phyloP scores from a whole-genome alignment of 2,888 invertebrate genomes.

The Pedicia rivosa region DNA sequence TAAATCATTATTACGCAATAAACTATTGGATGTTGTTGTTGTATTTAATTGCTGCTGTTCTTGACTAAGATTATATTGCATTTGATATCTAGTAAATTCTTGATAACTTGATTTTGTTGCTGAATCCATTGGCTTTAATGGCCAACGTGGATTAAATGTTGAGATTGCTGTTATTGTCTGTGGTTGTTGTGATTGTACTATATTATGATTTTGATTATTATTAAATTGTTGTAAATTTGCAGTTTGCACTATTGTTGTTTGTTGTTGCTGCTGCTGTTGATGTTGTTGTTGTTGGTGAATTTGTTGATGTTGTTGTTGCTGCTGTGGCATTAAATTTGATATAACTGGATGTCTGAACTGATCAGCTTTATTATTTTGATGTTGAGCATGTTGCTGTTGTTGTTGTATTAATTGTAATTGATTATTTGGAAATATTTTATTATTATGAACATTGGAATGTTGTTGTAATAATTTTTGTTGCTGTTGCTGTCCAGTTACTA shows the following conservation, averaged over 20 bases:
- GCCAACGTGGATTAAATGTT: slow-evolving; percentile 31
- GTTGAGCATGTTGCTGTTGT: slow-evolving; percentile 15
- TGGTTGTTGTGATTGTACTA: slow-evolving; percentile 15
- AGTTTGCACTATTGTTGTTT: slow-evolving; percentile 11
- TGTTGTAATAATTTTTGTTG: not conserved
- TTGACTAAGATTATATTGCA: slow-evolving; percentile 44
- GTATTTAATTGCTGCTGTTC: slow-evolving; percentile 18
- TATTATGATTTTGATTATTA: slow-evolving; percentile 14
- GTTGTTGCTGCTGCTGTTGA: slow-evolving; percentile 15
- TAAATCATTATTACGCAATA: not conserved
- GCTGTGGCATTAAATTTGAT: no score
- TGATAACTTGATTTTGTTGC: slow-evolving; percentile 45
- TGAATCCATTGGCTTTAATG: slow-evolving; percentile 39
- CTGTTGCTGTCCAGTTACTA: not conserved
- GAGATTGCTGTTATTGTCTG: slow-evolving; percentile 10
- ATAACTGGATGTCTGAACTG: no score
- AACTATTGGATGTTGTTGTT: not conserved
- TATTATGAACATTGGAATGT: slow-evolving; percentile 5
- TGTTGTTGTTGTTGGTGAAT: slow-evolving; percentile 15
- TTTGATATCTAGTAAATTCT: slow-evolving; percentile 46
- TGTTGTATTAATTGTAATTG: slow-evolving; percentile 14
- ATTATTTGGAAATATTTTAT: slow-evolving; percentile 16
- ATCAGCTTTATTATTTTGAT: no score
- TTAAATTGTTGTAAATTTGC: slow-evolving; percentile 11
- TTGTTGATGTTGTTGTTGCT: slow-evolving; percentile 12